Conservation (phyloP, 2,888 invertebrate species). For the Cerceris rybyensis region DNA sequence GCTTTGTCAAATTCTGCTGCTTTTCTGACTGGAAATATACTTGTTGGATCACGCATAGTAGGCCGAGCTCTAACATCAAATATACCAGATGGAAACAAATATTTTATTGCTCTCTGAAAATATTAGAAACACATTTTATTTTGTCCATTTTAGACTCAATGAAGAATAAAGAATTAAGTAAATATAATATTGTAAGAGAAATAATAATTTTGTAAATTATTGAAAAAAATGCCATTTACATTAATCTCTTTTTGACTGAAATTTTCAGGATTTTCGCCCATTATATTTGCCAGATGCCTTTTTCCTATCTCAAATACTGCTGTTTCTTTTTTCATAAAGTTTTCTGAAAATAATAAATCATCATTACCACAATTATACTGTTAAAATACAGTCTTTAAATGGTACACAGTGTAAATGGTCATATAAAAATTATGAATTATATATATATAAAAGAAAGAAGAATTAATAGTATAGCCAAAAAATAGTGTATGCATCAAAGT, state of each 20-base stretch:
- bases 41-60: slow-evolving; percentile 93
- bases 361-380: slow-evolving; percentile 10
- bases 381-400: slow-evolving; percentile 1
- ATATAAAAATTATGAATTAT: not conserved
- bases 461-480: not conserved
- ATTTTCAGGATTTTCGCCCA: slow-evolving; percentile 95
- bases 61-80: slow-evolving; percentile 93
- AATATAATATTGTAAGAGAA: slow-evolving; percentile 1
- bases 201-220: slow-evolving; percentile 4
- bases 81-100: slow-evolving; percentile 97
- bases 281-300: slow-evolving; percentile 98
- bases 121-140: slow-evolving; percentile 5
- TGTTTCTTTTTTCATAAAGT: slow-evolving; percentile 91
- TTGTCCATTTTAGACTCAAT: slow-evolving; percentile 75
- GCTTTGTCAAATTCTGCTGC: slow-evolving; percentile 95
- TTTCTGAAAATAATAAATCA: slow-evolving; percentile 82
- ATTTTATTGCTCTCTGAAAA: slow-evolving; percentile 91
- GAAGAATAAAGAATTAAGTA: not conserved
- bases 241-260: slow-evolving; percentile 94
- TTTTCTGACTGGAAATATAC: slow-evolving; percentile 92
- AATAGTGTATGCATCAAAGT: no score
- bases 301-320: slow-evolving; percentile 95
- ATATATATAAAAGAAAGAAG: not conserved
- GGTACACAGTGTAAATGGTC: not conserved
- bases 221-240: slow-evolving; percentile 82